phyloP scores from a whole-genome alignment of 2,797 vertebrate species.

The Molossus alvarezi region DNA sequence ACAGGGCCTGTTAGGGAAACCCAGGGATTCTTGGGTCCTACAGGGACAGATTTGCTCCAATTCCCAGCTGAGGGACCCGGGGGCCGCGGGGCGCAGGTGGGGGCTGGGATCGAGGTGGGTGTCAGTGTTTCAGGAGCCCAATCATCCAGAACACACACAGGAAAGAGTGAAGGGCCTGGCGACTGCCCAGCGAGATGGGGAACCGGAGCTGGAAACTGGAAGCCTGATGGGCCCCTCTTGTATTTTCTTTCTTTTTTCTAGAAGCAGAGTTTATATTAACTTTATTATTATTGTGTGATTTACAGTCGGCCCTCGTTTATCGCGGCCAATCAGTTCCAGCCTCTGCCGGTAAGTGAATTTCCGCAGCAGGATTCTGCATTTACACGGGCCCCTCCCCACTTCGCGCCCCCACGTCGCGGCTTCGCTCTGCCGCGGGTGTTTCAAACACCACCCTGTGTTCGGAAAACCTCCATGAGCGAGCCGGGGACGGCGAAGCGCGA shows the following conservation, averaged over 20 bases:
- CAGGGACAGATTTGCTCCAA: background rate
- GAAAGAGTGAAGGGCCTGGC: background rate
- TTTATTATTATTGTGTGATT: background rate
- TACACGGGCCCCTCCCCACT: no score
- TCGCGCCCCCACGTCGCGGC: no score
- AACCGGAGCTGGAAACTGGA: background rate
- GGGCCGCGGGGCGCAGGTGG: background rate
- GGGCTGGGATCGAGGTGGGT: background rate
- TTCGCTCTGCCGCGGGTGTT: no score
- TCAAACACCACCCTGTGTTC: no score
- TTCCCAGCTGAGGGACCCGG: background rate
- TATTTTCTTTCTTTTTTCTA: background rate
- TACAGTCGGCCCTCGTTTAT: no score
- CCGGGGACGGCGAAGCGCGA: no score
- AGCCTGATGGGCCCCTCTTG: background rate
- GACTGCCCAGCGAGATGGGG: no score
- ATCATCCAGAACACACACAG: accelerated
- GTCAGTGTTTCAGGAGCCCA: background rate
- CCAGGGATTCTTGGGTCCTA: no score
- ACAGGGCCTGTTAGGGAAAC: background rate
- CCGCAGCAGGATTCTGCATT: no score
- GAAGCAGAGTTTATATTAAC: background rate
- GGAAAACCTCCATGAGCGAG: no score
- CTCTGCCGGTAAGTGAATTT: no score
- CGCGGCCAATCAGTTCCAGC: no score